These are phyloP conservation scores for Otus sunia DNA, from an alignment of 2,113 vertebrate genomes.

Conservation along the genomic window DNA sequence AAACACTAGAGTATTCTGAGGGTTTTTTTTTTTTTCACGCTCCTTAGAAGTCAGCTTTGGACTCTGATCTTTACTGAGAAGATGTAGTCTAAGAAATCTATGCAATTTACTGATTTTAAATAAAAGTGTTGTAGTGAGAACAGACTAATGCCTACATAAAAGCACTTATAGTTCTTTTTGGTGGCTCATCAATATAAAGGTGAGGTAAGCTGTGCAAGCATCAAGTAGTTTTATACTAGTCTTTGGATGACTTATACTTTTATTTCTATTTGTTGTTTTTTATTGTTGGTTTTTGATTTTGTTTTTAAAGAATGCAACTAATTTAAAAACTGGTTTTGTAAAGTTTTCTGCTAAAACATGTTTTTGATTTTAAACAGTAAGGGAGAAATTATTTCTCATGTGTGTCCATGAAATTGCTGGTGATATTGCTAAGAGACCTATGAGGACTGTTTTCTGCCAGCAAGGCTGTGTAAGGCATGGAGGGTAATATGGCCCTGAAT, in stretches of 20 bases:
- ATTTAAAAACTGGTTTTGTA: neutral
- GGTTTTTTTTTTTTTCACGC: accelerated
- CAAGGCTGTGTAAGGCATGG: neutral
- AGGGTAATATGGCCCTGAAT: neutral
- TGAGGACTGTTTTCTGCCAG: neutral
- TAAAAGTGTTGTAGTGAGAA: neutral
- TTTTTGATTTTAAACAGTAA: neutral
- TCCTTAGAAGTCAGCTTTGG: neutral
- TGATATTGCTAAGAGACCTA: neutral
- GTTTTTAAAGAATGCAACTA: neutral
- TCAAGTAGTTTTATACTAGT: neutral
- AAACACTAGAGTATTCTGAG: neutral
- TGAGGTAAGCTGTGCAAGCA: neutral
- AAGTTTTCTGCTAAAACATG: neutral
- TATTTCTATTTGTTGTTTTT: neutral
- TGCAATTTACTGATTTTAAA: neutral
- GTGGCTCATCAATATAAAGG: neutral
- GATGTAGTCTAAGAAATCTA: neutral
- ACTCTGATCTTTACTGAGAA: neutral
- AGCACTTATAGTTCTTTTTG: neutral
- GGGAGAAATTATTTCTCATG: neutral
- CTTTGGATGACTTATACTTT: neutral
- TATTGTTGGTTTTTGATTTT: neutral
- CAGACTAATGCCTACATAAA: neutral
- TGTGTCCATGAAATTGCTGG: neutral